Evolutionary conservation across 2,797 vertebrate genomes (phyloP).

Genomic region (Acrossocheilus fasciatus): DNA sequence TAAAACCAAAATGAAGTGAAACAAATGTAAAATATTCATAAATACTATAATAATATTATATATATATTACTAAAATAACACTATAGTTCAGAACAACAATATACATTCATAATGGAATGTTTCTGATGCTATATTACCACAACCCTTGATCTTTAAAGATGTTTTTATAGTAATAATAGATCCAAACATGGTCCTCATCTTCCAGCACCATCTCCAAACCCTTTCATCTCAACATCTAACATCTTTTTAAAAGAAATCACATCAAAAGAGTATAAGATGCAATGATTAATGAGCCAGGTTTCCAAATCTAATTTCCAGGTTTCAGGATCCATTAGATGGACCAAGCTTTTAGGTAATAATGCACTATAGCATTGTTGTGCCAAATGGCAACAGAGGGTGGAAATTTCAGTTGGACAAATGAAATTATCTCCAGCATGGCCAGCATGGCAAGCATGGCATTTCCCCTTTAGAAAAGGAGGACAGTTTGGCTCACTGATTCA

Average conservation of each 20-base stretch:
- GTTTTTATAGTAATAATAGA: constrained; percentile 15
- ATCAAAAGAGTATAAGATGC: constrained; percentile 46
- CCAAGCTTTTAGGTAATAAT: constrained; percentile 22
- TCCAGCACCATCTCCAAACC: background rate
- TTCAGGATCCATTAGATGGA: constrained; percentile 27
- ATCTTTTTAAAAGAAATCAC: constrained; percentile 20
- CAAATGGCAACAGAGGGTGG: constrained; percentile 42
- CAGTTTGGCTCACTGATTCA: constrained; percentile 17
- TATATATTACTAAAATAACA: background rate
- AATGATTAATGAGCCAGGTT: constrained; percentile 49
- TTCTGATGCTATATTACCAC: background rate
- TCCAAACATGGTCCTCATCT: background rate
- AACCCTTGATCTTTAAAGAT: constrained; percentile 12
- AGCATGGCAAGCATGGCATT: constrained; percentile 8
- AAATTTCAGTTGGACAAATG: constrained; percentile 28
- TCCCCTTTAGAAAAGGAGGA: constrained; percentile 15
- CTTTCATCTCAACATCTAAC: constrained; percentile 40
- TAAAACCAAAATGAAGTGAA: background rate
- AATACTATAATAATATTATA: background rate
- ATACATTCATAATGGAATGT: background rate
- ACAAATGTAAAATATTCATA: background rate
- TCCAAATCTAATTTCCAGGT: constrained; percentile 50
- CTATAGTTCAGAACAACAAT: background rate
- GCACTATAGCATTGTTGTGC: constrained; percentile 23
- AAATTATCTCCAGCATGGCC: constrained; percentile 35